phyloP scores from a whole-genome alignment of 2,113 vertebrate genomes.

The Xenopus tropicalis region DNA sequence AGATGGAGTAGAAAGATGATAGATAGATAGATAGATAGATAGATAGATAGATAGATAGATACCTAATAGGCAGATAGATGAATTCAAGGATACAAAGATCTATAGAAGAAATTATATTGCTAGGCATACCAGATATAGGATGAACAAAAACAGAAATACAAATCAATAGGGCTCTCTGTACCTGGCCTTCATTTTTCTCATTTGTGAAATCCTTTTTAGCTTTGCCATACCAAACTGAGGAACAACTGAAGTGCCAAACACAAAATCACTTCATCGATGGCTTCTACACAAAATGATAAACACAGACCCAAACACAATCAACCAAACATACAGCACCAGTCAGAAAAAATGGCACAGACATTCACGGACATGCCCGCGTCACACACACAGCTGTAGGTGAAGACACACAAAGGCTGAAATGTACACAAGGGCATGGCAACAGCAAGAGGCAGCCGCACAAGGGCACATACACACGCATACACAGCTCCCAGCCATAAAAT shows the following conservation, averaged over 20 bases:
- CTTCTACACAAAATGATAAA: background rate
- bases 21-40: too few species aligned
- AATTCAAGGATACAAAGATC: too few species aligned
- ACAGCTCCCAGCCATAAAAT: conserved; percentile 20
- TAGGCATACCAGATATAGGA: background rate
- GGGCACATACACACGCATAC: conserved; percentile 23
- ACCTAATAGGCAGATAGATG: too few species aligned
- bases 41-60: too few species aligned
- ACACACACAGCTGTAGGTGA: background rate
- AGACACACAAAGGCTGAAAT: background rate
- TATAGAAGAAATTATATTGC: background rate
- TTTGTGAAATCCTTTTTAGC: conserved; percentile 24
- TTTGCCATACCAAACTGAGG: conserved; percentile 29
- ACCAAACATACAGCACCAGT: background rate
- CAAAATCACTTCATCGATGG: conserved; percentile 6
- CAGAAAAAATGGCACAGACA: background rate
- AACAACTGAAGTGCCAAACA: background rate
- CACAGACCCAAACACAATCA: conserved; percentile 19
- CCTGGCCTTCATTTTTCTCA: conserved; percentile 43
- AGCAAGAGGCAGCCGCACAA: conserved; percentile 15
- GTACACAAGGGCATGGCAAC: background rate
- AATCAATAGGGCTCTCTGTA: conserved; percentile 30
- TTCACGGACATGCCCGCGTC: background rate
- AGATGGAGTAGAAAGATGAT: too few species aligned
- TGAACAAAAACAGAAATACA: background rate